Conservation (phyloP, 2,888 invertebrate genomes). For the Amblyjoppa proteus region DNA sequence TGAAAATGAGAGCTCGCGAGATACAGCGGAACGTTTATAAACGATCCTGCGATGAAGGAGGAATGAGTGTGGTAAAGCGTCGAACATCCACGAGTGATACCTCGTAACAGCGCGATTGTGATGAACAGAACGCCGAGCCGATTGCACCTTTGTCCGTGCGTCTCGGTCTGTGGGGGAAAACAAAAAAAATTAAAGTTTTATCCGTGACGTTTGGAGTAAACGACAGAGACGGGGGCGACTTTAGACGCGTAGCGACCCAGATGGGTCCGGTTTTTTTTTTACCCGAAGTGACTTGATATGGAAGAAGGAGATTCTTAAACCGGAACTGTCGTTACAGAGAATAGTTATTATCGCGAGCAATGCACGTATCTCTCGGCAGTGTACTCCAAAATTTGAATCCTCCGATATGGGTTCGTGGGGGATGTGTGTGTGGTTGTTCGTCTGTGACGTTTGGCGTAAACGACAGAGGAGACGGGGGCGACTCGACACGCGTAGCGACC, state of each 20-base stretch:
- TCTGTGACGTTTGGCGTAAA: neutral
- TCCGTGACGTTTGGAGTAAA: neutral
- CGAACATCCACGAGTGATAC: constrained; percentile 18
- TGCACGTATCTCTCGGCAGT: neutral
- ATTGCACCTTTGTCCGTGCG: neutral
- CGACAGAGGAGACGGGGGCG: neutral
- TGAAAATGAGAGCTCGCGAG: constrained; percentile 54
- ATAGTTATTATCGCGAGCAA: neutral
- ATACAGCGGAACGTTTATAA: neutral
- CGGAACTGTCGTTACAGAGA: neutral
- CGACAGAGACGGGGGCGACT: neutral
- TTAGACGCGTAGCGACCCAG: neutral
- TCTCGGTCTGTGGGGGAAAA: neutral
- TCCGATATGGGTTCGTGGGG: neutral
- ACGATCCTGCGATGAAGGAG: constrained; percentile 15
- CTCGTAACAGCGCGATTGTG: constrained; percentile 35
- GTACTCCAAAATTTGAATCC: neutral
- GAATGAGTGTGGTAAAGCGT: neutral
- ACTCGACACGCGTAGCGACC: neutral
- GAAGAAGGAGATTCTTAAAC: neutral
- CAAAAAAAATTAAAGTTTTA: neutral
- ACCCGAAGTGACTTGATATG: neutral
- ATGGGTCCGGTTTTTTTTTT: neutral
- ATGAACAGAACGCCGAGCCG: neutral
- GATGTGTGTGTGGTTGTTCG: no score